Evolutionary conservation across 1,140 invertebrate species (phyloP).

Genomic region (Hirudo medicinalis): DNA sequence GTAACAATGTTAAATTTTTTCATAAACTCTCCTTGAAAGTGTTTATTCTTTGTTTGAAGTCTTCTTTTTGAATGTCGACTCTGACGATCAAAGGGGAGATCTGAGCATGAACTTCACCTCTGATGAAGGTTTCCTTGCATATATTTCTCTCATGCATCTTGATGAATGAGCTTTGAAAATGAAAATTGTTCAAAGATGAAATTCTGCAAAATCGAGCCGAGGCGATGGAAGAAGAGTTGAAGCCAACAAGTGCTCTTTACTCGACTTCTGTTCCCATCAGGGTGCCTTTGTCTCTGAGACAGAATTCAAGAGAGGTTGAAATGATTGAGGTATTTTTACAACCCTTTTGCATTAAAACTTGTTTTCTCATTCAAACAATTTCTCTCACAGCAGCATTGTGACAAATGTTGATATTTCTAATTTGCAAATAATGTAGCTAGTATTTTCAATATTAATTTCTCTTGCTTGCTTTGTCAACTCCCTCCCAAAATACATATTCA

Average conservation of each 20-base stretch:
- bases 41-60: not conserved
- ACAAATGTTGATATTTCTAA: no score
- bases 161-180: not conserved
- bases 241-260: not conserved
- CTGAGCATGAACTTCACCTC: no score
- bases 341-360: not conserved
- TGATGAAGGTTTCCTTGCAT: not conserved
- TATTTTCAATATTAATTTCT: not conserved
- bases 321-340: not conserved
- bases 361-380: not conserved
- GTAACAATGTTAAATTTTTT: not conserved
- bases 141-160: not conserved
- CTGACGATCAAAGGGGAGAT: not conserved
- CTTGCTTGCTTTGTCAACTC: not conserved
- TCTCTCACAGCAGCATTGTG: no score
- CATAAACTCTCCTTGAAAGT: not conserved
- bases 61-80: not conserved
- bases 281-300: not conserved
- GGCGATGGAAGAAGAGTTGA: not conserved
- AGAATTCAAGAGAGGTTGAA: not conserved
- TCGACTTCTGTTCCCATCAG: constrained; percentile 5
- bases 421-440: no score
- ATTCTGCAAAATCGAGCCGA: constrained; percentile 2
- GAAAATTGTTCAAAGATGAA: constrained; percentile 5
- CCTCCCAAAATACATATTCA: not conserved